Evolutionary conservation across 1,140 invertebrate species (phyloP).

Genomic region (Drosophila nannoptera): DNA sequence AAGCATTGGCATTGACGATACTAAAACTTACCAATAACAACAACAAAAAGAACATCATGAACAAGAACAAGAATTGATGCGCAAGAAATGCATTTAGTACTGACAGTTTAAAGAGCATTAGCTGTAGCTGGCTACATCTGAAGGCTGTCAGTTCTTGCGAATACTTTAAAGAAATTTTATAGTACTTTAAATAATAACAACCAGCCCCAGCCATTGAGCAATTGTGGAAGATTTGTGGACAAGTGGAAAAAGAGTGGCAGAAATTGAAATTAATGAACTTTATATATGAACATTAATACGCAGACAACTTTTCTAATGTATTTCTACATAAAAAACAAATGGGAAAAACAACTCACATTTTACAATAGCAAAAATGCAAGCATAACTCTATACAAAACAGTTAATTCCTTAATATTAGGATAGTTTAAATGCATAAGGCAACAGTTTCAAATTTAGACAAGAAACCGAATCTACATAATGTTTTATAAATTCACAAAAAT

Average conservation of each 20-base stretch:
- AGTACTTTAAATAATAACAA: conserved; percentile 63
- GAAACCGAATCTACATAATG: conserved; percentile 32
- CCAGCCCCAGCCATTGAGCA: conserved; percentile 32
- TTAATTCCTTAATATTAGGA: conserved; percentile 48
- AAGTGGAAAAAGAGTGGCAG: conserved; percentile 25
- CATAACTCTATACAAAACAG: conserved; percentile 28
- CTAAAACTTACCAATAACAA: too few species aligned
- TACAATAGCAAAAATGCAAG: conserved; percentile 26
- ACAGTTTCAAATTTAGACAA: conserved; percentile 50
- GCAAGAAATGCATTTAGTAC: conserved; percentile 46
- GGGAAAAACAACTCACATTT: conserved; percentile 28
- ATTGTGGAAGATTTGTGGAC: conserved; percentile 46
- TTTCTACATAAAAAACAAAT: conserved; percentile 58
- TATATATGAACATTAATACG: conserved; percentile 23
- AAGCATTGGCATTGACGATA: conserved; percentile 52
- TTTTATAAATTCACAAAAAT: conserved; percentile 28
- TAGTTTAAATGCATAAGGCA: conserved; percentile 41
- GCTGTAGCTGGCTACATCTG: conserved; percentile 23
- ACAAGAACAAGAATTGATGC: conserved; percentile 39
- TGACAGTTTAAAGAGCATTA: conserved; percentile 19
- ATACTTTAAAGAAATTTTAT: conserved; percentile 60
- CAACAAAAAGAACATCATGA: conserved; percentile 11
- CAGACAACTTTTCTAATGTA: conserved; percentile 47
- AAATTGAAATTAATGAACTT: conserved; percentile 43
- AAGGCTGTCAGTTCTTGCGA: conserved; percentile 28